phyloP scores from a whole-genome alignment of 2,888 invertebrate species.

The Amphiduros pacificus region DNA sequence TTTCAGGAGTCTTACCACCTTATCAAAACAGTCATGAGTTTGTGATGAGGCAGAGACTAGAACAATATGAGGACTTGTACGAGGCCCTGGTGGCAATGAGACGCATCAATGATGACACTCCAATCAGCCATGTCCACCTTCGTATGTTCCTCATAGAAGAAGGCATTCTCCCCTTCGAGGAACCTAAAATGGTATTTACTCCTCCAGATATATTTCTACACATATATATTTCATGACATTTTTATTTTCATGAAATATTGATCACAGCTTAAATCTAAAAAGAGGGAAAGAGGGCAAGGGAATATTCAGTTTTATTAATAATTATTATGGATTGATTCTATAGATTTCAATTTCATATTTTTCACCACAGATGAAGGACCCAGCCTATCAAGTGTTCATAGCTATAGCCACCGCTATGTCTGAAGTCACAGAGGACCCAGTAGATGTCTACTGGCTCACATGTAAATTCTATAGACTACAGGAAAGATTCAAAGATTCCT shows the following conservation, averaged over 20 bases:
- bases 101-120: conserved; percentile 68
- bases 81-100: conserved; percentile 73
- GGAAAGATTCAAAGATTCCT: conserved; percentile 66
- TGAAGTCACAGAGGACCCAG: conserved; percentile 73
- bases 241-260: neutral
- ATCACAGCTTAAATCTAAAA: neutral
- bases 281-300: no score
- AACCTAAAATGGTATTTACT: conserved; percentile 63
- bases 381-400: conserved; percentile 48
- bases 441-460: conserved; percentile 82
- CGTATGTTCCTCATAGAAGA: conserved; percentile 82
- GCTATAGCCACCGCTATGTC: conserved; percentile 72
- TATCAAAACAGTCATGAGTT: conserved; percentile 76
- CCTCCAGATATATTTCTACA: no score
- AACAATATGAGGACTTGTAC: conserved; percentile 74
- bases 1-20: conserved; percentile 75
- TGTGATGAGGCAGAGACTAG: conserved; percentile 73
- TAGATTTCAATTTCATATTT: no score
- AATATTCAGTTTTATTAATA: no score
- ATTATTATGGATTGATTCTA: no score
- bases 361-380: conserved; percentile 33
- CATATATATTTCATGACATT: no score
- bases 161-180: conserved; percentile 67
- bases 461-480: conserved; percentile 76
- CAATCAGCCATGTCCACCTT: conserved; percentile 71